Evolutionary conservation across 2,113 vertebrate genomes (phyloP).

Genomic region (Corynorhinus townsendii): DNA sequence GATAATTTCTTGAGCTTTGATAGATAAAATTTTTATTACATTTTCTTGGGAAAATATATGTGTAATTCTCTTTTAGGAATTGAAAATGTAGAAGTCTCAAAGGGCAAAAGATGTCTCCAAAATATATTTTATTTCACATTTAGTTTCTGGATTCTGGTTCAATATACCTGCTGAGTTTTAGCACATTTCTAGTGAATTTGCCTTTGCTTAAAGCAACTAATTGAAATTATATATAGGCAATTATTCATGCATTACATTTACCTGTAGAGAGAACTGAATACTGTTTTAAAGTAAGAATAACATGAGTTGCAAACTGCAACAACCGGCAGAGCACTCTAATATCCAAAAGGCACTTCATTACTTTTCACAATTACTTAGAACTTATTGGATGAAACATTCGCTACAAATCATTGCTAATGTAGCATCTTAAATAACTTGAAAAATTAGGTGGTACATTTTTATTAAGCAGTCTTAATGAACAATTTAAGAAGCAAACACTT

Average conservation of each 20-base stretch:
- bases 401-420: conserved; percentile 57
- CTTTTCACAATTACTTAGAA: conserved; percentile 54
- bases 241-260: conserved; percentile 37
- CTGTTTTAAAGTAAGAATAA: conserved; percentile 45
- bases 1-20: neutral
- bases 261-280: conserved; percentile 33
- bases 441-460: conserved; percentile 39
- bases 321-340: neutral
- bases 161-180: conserved; percentile 1
- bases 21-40: neutral
- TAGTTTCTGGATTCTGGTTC: conserved; percentile 4
- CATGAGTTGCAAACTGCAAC: conserved; percentile 23
- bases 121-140: conserved; percentile 18
- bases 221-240: conserved; percentile 23
- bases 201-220: conserved; percentile 40
- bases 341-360: conserved; percentile 19
- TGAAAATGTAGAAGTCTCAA: neutral
- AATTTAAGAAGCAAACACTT: conserved; percentile 43
- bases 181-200: conserved; percentile 15
- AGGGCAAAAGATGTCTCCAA: neutral
- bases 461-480: conserved; percentile 35
- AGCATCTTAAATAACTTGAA: conserved; percentile 53
- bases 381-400: conserved; percentile 31
- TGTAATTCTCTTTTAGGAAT: neutral
- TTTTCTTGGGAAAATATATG: neutral